A percentile compares a stretch with the other conserved stretches of the same genome.
Evolutionary conservation across 1,140 invertebrate genomes (phyloP).

Genomic region (Rhopalosiphum maidis): DNA sequence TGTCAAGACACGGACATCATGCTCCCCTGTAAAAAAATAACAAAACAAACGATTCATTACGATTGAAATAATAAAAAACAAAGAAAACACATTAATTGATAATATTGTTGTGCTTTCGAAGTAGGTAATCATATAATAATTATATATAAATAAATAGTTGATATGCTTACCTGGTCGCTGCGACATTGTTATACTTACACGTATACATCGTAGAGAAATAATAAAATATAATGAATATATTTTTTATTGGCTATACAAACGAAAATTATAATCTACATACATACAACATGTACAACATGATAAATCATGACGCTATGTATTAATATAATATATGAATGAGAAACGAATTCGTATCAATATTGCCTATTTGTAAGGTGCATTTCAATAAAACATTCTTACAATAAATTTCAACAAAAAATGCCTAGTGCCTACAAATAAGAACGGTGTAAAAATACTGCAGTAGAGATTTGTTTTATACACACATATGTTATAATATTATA

Average conservation of each 20-base stretch:
- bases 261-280: background rate
- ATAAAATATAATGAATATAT: background rate
- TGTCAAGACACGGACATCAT: slow-evolving; percentile 89
- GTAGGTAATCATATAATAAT: background rate
- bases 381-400: background rate
- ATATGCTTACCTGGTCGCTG: slow-evolving; percentile 13
- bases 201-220: background rate
- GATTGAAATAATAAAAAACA: background rate
- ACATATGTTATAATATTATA: background rate
- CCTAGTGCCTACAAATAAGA: background rate
- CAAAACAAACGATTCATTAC: background rate
- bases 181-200: slow-evolving; percentile 4
- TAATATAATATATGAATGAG: background rate
- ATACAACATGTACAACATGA: background rate
- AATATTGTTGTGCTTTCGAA: background rate
- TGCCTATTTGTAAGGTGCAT: background rate
- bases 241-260: background rate
- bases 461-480: background rate
- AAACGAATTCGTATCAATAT: background rate
- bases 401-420: background rate
- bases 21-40: slow-evolving; percentile 78
- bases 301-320: background rate
- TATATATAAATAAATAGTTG: background rate
- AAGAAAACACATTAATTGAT: background rate
- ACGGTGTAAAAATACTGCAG: background rate